Conservation (phyloP, 2,797 vertebrate genomes). For the Ctenosaura bakeri region DNA sequence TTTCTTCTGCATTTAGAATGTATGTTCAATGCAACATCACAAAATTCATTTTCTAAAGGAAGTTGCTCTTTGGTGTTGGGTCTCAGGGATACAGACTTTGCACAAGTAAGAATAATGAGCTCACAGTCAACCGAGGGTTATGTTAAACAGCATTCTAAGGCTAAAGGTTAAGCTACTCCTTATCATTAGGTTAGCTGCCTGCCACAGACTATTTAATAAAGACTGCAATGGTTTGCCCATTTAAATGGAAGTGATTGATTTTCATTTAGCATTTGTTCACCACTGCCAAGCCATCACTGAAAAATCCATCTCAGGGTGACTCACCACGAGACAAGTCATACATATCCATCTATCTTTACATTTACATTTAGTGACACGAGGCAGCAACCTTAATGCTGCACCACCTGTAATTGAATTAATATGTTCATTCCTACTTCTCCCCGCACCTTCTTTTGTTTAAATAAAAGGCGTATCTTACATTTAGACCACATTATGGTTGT, state of each 20-base stretch:
- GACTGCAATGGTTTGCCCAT: conserved; percentile 29
- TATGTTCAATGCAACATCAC: neutral
- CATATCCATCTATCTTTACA: conserved; percentile 16
- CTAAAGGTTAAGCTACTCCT: conserved; percentile 52
- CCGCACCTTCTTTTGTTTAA: conserved; percentile 2
- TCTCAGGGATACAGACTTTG: neutral
- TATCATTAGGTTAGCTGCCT: conserved; percentile 41
- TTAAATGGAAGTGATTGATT: conserved; percentile 60
- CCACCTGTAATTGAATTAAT: conserved; percentile 45
- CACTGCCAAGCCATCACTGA: conserved; percentile 39
- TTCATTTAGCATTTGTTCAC: conserved; percentile 65
- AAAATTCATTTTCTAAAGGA: neutral
- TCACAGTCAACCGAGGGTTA: neutral
- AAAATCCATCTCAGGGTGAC: conserved; percentile 66
- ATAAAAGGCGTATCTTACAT: conserved; percentile 35
- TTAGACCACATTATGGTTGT: conserved; percentile 52
- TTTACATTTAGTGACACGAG: conserved; percentile 47
- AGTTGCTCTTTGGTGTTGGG: neutral
- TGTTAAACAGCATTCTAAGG: conserved; percentile 34
- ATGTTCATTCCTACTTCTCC: neutral
- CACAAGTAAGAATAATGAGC: conserved; percentile 18
- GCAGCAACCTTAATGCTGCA: conserved; percentile 35
- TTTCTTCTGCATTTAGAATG: too few relatives aligned
- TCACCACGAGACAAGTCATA: conserved; percentile 20
- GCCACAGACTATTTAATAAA: conserved; percentile 53